These are phyloP conservation scores for Clivina fossor DNA, from an alignment of 2,888 invertebrate species.

Conservation along the genomic window DNA sequence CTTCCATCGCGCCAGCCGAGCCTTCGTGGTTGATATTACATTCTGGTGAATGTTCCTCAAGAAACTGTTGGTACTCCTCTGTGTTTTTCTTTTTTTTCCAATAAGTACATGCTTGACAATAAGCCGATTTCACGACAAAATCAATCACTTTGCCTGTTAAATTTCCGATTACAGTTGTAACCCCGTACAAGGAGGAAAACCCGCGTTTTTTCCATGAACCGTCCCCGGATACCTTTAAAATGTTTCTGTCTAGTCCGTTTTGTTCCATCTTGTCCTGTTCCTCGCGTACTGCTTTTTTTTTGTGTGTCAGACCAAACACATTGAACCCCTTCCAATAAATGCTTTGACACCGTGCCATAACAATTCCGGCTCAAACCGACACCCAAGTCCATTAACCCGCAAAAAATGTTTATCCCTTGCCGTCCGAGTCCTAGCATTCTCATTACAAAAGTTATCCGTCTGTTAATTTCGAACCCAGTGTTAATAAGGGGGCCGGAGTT, in stretches of 20 bases:
- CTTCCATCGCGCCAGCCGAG: neutral
- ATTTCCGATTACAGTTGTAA: constrained; percentile 33
- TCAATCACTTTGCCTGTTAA: constrained; percentile 18
- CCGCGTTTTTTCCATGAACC: constrained; percentile 42
- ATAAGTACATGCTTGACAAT: constrained; percentile 6
- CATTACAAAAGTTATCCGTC: constrained; percentile 41
- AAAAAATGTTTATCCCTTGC: constrained; percentile 37
- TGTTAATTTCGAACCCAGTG: constrained; percentile 2
- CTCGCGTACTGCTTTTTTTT: neutral
- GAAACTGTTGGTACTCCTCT: constrained; percentile 32
- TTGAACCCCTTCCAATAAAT: neutral
- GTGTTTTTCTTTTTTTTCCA: constrained; percentile 23
- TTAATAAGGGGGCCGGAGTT: neutral
- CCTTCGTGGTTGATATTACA: neutral
- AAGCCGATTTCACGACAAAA: constrained; percentile 5
- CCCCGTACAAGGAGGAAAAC: constrained; percentile 36
- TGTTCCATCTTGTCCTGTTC: neutral
- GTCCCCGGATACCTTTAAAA: constrained; percentile 40
- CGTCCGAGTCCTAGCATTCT: constrained; percentile 37
- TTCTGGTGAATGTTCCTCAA: constrained; percentile 15
- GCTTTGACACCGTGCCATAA: constrained; percentile 26
- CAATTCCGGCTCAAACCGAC: constrained; percentile 32
- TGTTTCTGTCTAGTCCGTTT: neutral
- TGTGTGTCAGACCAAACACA: constrained; percentile 29
- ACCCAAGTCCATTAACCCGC: constrained; percentile 39